Percentiles rank a stretch among this genome's conserved stretches.
Conservation (phyloP, 2,797 vertebrate species). For the Tolypeutes matacus region DNA sequence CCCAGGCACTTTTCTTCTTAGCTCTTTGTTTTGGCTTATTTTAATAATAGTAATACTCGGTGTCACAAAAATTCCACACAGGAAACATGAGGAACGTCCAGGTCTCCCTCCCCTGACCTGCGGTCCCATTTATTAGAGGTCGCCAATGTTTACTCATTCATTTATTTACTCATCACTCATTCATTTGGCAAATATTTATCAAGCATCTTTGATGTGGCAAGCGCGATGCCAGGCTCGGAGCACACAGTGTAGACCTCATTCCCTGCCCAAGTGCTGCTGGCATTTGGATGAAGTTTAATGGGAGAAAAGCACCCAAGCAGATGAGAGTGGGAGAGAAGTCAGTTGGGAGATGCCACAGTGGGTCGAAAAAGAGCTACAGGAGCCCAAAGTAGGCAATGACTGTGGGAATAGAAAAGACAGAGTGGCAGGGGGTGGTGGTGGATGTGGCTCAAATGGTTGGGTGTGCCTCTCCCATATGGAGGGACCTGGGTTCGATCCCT, state of each 20-base stretch:
- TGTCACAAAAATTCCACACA: background rate
- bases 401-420: background rate
- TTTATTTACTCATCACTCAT: background rate
- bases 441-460: no score
- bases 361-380: background rate
- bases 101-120: background rate
- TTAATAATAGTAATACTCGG: background rate
- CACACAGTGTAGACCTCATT: background rate
- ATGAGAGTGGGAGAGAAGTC: background rate
- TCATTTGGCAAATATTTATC: background rate
- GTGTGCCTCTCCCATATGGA: no score
- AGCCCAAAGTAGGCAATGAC: background rate
- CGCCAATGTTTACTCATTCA: background rate
- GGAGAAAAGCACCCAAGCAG: background rate
- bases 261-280: no score
- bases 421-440: no score
- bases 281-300: background rate
- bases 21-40: constrained; percentile 38
- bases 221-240: background rate
- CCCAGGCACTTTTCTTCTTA: background rate
- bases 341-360: background rate
- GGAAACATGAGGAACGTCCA: background rate
- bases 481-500: no score
- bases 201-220: background rate
- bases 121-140: background rate